Base-by-base conservation (phyloP, 1,140 invertebrate species). In the Drosophila nikananu region DNA sequence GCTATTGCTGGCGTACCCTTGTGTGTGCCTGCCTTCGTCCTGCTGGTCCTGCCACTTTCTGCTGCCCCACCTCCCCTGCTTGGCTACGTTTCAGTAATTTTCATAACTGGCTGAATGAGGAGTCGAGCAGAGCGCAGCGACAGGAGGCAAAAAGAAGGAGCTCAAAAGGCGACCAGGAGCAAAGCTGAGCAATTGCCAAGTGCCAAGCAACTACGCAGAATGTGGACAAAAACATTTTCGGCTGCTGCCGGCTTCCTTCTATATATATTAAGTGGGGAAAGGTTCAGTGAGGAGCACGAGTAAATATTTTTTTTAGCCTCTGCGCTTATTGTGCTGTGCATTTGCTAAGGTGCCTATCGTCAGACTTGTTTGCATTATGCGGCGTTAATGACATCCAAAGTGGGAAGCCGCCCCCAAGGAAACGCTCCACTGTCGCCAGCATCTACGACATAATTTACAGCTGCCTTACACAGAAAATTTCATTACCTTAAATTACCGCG, bases 81-180 rank as follows among this genome's bases (percentile, higher is more conserved):
- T 89, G 84, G 83, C 84, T 70, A 89, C 84, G 84, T 87, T 89
- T 87, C 84, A 81, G 81, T 84, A 81, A 90, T 90, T 89, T 90
- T 89, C 84, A 89, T 89, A 89, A 89, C 86, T 79, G 81, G 66
- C 81, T 68, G 66, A 66, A 57, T 61, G 65, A 62, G 59, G 49
- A 61, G 42, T 57, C 17, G 27, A 27, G 61, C 67, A 25, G 27
- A 27, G 64, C 63, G 39, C 32, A 32, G 67, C 17, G 67, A n/a
- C 23, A 46, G 65, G 30, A 44, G 44, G 21, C 37, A 37, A 46
- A 60, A 70, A 44, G 44, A 21, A 27, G 27, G 7, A 61, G 71
- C 71, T 61, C 44, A 35, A 61, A 73, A 74, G 71, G 51, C 54
- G 46, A 42, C 37, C 77, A 62, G 44, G 42, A 71, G 58, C 67